Conservation (phyloP, 2,113 vertebrate genomes). For the Myotis yumanensis region DNA sequence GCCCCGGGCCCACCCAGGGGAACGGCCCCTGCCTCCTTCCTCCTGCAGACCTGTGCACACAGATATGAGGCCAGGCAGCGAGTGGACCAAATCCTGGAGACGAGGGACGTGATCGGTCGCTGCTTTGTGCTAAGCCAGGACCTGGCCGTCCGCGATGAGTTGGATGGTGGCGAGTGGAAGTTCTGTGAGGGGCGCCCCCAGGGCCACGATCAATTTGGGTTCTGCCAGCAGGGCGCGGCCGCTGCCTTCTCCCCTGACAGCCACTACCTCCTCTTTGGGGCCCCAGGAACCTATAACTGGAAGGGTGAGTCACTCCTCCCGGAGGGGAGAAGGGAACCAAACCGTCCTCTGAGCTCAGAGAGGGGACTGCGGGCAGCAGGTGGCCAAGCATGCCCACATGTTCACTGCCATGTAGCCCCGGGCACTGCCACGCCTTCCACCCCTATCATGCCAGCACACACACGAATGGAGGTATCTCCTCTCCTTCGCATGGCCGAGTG, state of each 20-base stretch:
- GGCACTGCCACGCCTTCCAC: background rate
- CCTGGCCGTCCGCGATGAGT: constrained; percentile 88
- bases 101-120: constrained; percentile 93
- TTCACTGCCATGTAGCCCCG: background rate
- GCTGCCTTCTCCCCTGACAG: constrained; percentile 94
- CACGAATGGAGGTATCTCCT: background rate
- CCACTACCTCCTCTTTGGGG: constrained; percentile 94
- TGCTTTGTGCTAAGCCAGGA: constrained; percentile 96
- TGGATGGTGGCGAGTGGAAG: constrained; percentile 96
- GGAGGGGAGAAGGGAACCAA: constrained; percentile 36
- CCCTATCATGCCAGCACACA: background rate
- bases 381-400: constrained; percentile 44
- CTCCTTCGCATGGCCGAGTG: constrained; percentile 57
- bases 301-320: constrained; percentile 87
- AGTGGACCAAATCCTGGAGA: constrained; percentile 90
- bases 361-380: background rate
- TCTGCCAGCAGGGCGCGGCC: constrained; percentile 95
- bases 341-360: background rate
- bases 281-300: constrained; percentile 97
- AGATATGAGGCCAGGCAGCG: constrained; percentile 92
- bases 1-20: background rate
- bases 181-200: constrained; percentile 94
- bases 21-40: background rate
- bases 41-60: constrained; percentile 92
- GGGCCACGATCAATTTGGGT: constrained; percentile 95